A percentile compares a stretch with the other conserved stretches of the same genome.
phyloP scores from a whole-genome alignment of 2,113 vertebrate genomes.

The Plecturocebus donacophilus region DNA sequence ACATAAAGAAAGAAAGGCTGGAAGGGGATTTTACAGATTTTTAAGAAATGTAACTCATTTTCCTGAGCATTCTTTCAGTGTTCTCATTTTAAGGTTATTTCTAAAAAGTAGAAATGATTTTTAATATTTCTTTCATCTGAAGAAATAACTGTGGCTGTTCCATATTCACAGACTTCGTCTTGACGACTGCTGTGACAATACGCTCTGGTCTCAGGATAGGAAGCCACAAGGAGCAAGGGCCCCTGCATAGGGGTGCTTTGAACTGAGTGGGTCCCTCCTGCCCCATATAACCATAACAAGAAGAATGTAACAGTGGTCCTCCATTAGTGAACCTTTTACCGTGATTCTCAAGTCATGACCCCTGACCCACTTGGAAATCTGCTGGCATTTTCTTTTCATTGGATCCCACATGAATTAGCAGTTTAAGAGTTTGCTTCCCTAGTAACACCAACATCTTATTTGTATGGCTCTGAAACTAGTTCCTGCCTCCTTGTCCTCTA shows the following conservation, averaged over 20 bases:
- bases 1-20: neutral
- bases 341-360: neutral
- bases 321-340: neutral
- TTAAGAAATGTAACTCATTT: neutral
- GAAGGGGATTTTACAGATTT: neutral
- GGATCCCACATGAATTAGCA: neutral
- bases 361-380: neutral
- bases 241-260: neutral
- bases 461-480: accelerated
- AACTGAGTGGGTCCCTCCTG: neutral
- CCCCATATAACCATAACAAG: neutral
- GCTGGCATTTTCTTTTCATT: neutral
- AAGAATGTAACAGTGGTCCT: neutral
- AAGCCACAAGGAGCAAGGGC: neutral
- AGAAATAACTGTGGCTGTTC: neutral
- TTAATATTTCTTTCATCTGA: neutral
- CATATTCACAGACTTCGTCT: neutral
- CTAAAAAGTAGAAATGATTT: neutral
- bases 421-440: neutral
- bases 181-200: neutral
- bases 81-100: neutral
- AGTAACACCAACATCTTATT: neutral
- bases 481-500: neutral
- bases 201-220: neutral
- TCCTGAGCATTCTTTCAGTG: neutral